Conservation (phyloP, 2,888 invertebrate genomes). For the Sinopyrophorus schimmeli region DNA sequence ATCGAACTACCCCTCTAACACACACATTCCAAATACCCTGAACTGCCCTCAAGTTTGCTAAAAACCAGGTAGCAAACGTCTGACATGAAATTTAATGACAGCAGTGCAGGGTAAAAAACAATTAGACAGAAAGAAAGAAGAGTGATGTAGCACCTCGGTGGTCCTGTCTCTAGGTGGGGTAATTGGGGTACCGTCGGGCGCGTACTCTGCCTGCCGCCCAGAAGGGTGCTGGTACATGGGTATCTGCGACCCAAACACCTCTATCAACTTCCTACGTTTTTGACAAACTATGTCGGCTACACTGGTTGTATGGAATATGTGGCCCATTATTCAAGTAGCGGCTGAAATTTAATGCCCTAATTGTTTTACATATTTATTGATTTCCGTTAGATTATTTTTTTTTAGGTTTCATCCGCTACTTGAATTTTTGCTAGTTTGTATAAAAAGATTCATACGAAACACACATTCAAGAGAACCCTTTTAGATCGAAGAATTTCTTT, state of each 20-base stretch:
- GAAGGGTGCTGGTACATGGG: slow-evolving; percentile 66
- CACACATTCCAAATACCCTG: slow-evolving; percentile 30
- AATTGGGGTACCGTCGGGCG: slow-evolving; percentile 56
- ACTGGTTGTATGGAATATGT: slow-evolving; percentile 31
- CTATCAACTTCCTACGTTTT: slow-evolving; percentile 36
- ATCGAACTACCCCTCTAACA: slow-evolving; percentile 31
- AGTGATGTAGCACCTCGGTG: slow-evolving; percentile 55
- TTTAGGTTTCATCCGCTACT: slow-evolving; percentile 26
- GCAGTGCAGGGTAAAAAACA: slow-evolving; percentile 58
- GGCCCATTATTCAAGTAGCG: slow-evolving; percentile 29
- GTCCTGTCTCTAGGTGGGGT: slow-evolving; percentile 56
- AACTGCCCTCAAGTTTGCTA: slow-evolving; percentile 23
- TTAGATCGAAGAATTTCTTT: too few species aligned
- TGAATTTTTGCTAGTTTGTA: slow-evolving; percentile 22
- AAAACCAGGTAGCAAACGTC: background rate
- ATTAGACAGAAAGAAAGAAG: slow-evolving; percentile 72
- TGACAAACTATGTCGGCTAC: slow-evolving; percentile 30
- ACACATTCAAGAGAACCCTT: too few species aligned
- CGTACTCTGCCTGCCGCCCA: slow-evolving; percentile 57
- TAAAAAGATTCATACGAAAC: too few species aligned
- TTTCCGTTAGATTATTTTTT: slow-evolving; percentile 10
- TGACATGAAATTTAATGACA: slow-evolving; percentile 26
- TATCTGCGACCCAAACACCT: slow-evolving; percentile 60
- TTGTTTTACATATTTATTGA: too few species aligned
- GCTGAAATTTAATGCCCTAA: too few species aligned